Percentiles rank a stretch among this genome's conserved stretches.
These are phyloP conservation scores for Brachyptera risi DNA, from an alignment of 2,888 invertebrate species.

Conservation along the genomic window DNA sequence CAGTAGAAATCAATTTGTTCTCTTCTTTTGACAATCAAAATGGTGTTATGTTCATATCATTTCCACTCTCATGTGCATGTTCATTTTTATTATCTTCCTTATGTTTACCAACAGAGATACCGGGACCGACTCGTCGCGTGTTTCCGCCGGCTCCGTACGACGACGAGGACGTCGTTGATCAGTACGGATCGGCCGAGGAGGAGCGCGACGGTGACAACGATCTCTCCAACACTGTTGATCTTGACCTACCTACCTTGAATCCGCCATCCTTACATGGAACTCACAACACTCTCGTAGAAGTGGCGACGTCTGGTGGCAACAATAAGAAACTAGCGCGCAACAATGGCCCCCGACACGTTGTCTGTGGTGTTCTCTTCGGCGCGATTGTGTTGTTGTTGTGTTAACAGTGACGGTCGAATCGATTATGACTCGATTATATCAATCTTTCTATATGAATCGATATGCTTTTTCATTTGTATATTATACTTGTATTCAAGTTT, in stretches of 20 bases:
- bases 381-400: not conserved
- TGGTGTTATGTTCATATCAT: too few species aligned
- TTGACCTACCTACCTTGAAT: slow-evolving; percentile 19
- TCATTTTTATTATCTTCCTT: not conserved
- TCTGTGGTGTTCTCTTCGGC: not conserved
- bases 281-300: slow-evolving; percentile 28
- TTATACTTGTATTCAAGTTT: too few species aligned
- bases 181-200: slow-evolving; percentile 67
- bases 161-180: slow-evolving; percentile 55
- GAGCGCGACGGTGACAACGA: slow-evolving; percentile 53
- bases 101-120: slow-evolving; percentile 60
- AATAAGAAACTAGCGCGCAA: not conserved
- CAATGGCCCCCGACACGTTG: not conserved
- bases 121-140: slow-evolving; percentile 61
- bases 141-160: slow-evolving; percentile 51
- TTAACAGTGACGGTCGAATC: not conserved
- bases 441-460: too few species aligned
- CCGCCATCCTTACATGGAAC: slow-evolving; percentile 29
- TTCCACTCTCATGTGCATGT: not conserved
- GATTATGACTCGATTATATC: too few species aligned
- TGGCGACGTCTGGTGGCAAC: slow-evolving; percentile 17
- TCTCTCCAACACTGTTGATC: slow-evolving; percentile 40
- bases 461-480: too few species aligned
- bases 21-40: too few species aligned
- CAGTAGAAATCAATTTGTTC: too few species aligned